Evolutionary conservation across 2,888 invertebrate species (phyloP).

Genomic region (Prosapia bicincta): DNA sequence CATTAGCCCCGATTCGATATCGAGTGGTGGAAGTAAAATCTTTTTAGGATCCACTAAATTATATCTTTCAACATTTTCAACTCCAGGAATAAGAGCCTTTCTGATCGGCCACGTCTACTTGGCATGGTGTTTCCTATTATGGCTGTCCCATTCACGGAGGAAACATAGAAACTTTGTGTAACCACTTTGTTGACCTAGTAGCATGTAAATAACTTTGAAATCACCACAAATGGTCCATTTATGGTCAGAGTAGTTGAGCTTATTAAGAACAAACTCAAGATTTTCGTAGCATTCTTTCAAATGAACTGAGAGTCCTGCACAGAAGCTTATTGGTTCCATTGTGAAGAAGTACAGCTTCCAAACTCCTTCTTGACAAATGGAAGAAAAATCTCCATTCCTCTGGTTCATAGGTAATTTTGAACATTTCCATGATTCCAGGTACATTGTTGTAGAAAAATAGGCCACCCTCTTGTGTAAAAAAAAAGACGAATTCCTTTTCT

Average conservation of each 20-base stretch:
- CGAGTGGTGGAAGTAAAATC: constrained; percentile 33
- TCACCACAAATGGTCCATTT: constrained; percentile 29
- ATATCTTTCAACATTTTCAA: background rate
- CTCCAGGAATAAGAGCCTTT: background rate
- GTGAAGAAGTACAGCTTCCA: constrained; percentile 37
- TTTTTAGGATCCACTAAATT: constrained; percentile 24
- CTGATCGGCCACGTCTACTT: constrained; percentile 32
- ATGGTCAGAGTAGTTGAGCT: constrained; percentile 32
- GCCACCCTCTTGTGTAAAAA: constrained; percentile 11
- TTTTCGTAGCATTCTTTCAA: background rate
- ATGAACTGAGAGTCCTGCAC: background rate
- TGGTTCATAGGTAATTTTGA: constrained; percentile 25
- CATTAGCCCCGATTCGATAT: constrained; percentile 40
- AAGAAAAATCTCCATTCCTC: constrained; percentile 40
- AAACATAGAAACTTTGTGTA: constrained; percentile 40
- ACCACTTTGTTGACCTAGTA: constrained; percentile 40
- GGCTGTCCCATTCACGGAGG: constrained; percentile 40
- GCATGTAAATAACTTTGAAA: constrained; percentile 34
- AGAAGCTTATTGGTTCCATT: constrained; percentile 30
- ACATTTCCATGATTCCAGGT: constrained; percentile 18
- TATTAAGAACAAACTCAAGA: too few relatives aligned
- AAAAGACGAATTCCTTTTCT: background rate
- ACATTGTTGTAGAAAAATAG: constrained; percentile 16
- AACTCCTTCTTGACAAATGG: constrained; percentile 39
- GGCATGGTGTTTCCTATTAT: constrained; percentile 37